Base-by-base conservation (phyloP, 1,140 invertebrate genomes). In the Dufourea novaeangliae region DNA sequence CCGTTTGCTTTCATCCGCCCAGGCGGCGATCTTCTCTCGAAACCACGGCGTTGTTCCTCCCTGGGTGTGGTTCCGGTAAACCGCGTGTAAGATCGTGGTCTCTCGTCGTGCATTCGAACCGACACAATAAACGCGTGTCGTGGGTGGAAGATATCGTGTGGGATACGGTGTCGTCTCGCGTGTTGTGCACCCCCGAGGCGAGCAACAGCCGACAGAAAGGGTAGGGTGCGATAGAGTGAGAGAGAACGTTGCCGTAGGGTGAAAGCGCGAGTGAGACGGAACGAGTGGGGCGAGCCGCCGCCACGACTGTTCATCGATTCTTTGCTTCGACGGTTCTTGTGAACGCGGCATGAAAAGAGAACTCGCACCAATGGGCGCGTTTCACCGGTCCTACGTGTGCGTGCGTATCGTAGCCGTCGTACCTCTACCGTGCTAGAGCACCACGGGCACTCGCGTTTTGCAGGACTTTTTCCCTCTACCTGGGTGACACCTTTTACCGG, bases 41-140 rank as follows among this genome's bases (percentile, higher is more conserved):
- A 82, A 77, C 68, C 61, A 70, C 79, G 52, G 69, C 67, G 74
- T 79, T 68, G 62, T 75, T n/a, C 78, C 59, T 74, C 76, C 78
- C 74, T 87, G 81, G 85, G 84, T 86, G 84, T 86, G 84, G 84
- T 86, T 85, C 77, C 83, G 73, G 77, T n/a, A 70, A 69, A 79
- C 52, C 56, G 68, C 34, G 77, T 79, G 46, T 29, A 52, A 69
- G 76, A 34, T 44, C 74, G 71, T 61, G 69, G n/a, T n/a, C 14
- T 4, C 3, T 17, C 14, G 17, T 4, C 41, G 4, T 44, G 4
- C 2, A 29, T 41, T 72, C 14, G n/a, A 22, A n/a, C n/a, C n/a
- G n/a, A n/a, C n/a, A n/a, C n/a, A n/a, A n/a, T n/a, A n/a, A n/a
- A 39, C 39, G 46, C 4, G n/a, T 82, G 6, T 41, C 4, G 44